phyloP scores from a whole-genome alignment of 2,797 vertebrate species.

The Eurystomus glaucurus region DNA sequence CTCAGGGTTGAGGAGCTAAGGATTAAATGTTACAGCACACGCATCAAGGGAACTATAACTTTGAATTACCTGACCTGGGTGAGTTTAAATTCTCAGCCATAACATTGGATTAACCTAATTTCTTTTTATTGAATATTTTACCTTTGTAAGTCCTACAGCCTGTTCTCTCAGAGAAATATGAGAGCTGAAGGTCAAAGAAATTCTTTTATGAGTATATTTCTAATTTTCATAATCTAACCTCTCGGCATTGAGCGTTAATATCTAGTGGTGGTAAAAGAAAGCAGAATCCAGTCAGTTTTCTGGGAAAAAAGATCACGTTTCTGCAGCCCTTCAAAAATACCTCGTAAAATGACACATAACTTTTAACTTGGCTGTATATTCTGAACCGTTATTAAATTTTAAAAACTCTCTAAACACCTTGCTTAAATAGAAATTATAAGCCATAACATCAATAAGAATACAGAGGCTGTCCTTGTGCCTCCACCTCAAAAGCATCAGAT shows the following conservation, averaged over 20 bases:
- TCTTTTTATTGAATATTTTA: constrained; percentile 71
- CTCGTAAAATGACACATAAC: neutral
- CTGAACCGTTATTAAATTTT: neutral
- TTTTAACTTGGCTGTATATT: constrained; percentile 35
- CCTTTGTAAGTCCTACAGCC: constrained; percentile 54
- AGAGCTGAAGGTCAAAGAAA: constrained; percentile 70
- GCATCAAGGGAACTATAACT: constrained; percentile 63
- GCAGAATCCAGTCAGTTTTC: constrained; percentile 28
- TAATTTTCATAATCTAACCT: constrained; percentile 69
- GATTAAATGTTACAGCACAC: constrained; percentile 51
- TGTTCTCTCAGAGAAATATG: constrained; percentile 44
- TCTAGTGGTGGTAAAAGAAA: constrained; percentile 28
- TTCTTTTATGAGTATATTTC: constrained; percentile 57
- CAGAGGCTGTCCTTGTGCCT: constrained; percentile 1
- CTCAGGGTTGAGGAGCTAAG: constrained; percentile 29
- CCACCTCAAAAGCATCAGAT: constrained; percentile 11
- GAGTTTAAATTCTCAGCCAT: constrained; percentile 73
- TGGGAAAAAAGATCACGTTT: neutral
- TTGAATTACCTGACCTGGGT: constrained; percentile 64
- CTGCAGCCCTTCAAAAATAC: constrained; percentile 3
- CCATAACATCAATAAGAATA: neutral
- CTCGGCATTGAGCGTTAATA: constrained; percentile 27
- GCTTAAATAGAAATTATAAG: constrained; percentile 30
- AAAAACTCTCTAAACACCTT: neutral
- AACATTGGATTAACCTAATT: constrained; percentile 76